These are phyloP conservation scores for Agrotis puta DNA, from an alignment of 2,888 invertebrate genomes.

Conservation along the genomic window DNA sequence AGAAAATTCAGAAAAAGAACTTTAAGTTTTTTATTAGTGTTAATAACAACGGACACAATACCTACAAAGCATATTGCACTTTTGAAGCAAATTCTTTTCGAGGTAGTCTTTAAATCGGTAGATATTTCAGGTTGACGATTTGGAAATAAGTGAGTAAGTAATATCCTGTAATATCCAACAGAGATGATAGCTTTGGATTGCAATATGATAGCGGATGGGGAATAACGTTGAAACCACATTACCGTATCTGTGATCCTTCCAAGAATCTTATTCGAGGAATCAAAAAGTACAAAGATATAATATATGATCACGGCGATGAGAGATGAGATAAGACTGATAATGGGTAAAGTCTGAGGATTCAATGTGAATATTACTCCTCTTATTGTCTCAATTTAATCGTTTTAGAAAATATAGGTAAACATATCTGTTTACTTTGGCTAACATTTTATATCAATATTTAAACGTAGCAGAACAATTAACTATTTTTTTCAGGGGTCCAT, in stretches of 20 bases:
- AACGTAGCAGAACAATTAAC: no score
- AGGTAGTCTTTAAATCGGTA: neutral
- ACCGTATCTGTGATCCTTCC: constrained; percentile 21
- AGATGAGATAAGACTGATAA: neutral
- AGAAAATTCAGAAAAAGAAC: neutral
- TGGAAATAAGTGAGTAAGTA: constrained; percentile 44
- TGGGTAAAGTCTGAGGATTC: no score
- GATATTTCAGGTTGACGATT: constrained; percentile 21
- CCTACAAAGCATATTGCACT: neutral
- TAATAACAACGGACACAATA: neutral
- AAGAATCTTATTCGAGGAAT: constrained; percentile 8
- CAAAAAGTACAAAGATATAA: neutral
- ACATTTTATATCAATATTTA: no score
- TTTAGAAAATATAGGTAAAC: no score
- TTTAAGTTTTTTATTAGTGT: neutral
- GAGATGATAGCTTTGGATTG: constrained; percentile 31
- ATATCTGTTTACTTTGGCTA: no score
- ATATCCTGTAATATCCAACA: constrained; percentile 49
- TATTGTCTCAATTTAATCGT: no score
- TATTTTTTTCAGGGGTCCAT: no score
- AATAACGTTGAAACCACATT: constrained; percentile 27
- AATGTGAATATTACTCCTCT: no score
- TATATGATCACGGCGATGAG: neutral
- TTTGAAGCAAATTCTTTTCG: neutral
- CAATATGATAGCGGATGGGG: constrained; percentile 23